Evolutionary conservation across 2,113 vertebrate genomes (phyloP), one percentile per base, ranked within the genome.

Genomic region (Heloderma charlesbogerti): DNA sequence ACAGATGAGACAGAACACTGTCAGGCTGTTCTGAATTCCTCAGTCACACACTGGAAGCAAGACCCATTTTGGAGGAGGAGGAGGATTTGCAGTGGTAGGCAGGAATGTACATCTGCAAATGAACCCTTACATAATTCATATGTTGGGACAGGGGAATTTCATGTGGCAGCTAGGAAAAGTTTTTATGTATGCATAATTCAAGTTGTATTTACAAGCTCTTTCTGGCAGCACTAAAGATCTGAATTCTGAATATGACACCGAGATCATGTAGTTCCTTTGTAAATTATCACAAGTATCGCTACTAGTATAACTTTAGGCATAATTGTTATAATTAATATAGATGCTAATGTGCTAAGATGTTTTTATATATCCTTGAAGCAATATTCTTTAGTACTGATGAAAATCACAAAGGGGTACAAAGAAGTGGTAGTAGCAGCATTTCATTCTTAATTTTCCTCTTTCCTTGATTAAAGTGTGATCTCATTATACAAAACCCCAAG

Each of bases 391-490:
- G 15, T 88, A 74, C 87, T 29, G 89, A 3, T 75, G 20, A 66
- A 66, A 74, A 90, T 85, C 92, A 94, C 93, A 96, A 90, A 82
- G 57, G 88, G 94, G 92, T 89, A 67, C 74, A 90, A 77, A 92
- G 88, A 34, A 92, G 88, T 43, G 92, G 89, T 40, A 82, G 48
- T 86, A 92, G 75, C 84, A 91, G 10, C 85, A 78, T 69, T 92
- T 88, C 94, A 74, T 78, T 37, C 91, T 89, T 91, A 92, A 94
- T 93, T 78, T 95, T 95, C 93, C 93, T 95, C 94, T 71, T 34
- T 93, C 95, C 88, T 91, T 94, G 88, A 94, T 90, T 63, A 85
- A 82, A 94, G 90, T 94, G 92, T 85, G 93, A 91, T 93, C 90
- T 91, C 87, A 87, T 90, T 91, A 91, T 93, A 93, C 95, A 95